Evolutionary conservation across 2,888 invertebrate genomes (phyloP).

Genomic region (Synanthedon vespiformis): DNA sequence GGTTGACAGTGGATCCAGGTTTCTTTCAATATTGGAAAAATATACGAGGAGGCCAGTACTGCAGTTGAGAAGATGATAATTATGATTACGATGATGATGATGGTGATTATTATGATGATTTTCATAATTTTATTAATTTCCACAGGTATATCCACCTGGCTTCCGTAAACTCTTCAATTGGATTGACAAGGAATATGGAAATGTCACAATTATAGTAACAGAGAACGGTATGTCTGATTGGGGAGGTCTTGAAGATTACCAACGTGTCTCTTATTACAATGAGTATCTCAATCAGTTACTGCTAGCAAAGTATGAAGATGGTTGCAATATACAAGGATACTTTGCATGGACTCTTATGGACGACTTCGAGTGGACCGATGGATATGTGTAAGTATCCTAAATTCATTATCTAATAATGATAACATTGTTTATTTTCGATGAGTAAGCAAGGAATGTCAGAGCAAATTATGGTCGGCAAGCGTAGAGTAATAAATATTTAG

Average conservation of each 20-base stretch:
- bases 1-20: no score
- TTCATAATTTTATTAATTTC: neutral
- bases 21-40: no score
- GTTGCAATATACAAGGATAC: conserved; percentile 61
- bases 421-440: no score
- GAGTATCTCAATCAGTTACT: conserved; percentile 48
- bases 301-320: conserved; percentile 46
- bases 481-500: no score
- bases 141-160: conserved; percentile 73
- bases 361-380: conserved; percentile 72
- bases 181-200: conserved; percentile 72
- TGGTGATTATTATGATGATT: no score
- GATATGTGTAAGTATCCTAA: conserved; percentile 42
- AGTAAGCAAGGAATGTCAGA: no score
- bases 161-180: conserved; percentile 73
- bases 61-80: no score
- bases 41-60: no score
- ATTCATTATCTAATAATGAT: neutral
- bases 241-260: conserved; percentile 43
- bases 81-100: no score
- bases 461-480: no score
- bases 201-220: conserved; percentile 66
- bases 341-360: conserved; percentile 74
- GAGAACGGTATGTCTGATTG: conserved; percentile 72
- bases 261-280: conserved; percentile 67